phyloP scores from a whole-genome alignment of 1,140 invertebrate genomes.

The Nomia melanderi region DNA sequence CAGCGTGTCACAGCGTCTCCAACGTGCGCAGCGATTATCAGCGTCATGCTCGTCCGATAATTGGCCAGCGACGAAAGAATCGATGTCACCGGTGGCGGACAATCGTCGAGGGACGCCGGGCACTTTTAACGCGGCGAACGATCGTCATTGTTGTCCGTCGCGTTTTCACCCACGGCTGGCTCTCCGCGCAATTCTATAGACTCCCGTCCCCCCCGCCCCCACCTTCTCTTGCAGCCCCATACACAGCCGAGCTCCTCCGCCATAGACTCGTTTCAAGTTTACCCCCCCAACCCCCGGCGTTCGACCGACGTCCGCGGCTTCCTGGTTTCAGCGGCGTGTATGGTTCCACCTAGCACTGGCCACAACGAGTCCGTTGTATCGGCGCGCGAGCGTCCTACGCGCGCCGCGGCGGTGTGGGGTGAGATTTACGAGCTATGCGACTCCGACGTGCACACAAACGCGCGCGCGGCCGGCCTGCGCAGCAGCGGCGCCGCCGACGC shows the following conservation, averaged over 20 bases:
- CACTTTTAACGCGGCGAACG: conserved; percentile 42
- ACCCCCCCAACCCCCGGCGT: background rate
- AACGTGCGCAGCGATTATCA: conserved; percentile 11
- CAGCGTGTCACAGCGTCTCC: too few species aligned
- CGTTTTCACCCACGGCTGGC: conserved; percentile 39
- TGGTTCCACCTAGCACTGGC: conserved; percentile 48
- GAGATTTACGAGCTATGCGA: conserved; percentile 73
- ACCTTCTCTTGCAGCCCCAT: background rate
- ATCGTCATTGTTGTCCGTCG: conserved; percentile 49
- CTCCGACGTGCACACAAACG: conserved; percentile 36
- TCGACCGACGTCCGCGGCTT: conserved; percentile 1
- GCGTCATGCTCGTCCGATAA: conserved; percentile 28
- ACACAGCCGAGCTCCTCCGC: too few species aligned
- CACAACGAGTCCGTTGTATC: conserved; percentile 65
- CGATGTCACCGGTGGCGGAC: conserved; percentile 40
- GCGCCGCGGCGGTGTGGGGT: conserved; percentile 33
- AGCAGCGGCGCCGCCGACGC: background rate
- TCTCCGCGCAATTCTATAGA: conserved; percentile 31
- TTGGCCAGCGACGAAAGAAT: conserved; percentile 41
- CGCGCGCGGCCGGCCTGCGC: too few species aligned
- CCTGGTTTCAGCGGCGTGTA: conserved; percentile 53
- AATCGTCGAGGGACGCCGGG: conserved; percentile 31
- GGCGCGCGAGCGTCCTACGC: conserved; percentile 63
- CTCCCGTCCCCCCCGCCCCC: background rate
- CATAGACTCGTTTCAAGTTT: conserved; percentile 28